Percentiles rank a stretch among this genome's conserved stretches.
Conservation (phyloP, 2,888 invertebrate genomes). For the Diarsia dahlii region DNA sequence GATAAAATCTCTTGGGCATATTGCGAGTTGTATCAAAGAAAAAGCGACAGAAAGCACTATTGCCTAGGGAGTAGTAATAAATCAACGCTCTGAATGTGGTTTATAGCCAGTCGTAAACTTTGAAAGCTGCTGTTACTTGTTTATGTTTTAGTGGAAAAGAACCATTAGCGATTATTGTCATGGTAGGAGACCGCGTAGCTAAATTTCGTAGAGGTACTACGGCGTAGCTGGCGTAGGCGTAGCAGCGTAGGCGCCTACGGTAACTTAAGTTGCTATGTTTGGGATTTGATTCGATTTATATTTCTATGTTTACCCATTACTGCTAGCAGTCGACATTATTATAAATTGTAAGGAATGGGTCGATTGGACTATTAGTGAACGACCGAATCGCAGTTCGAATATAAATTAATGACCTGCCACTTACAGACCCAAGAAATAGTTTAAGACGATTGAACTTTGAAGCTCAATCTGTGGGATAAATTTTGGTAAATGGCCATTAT, state of each 20-base stretch:
- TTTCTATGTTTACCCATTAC: background rate
- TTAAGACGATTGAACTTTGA: conserved; percentile 2
- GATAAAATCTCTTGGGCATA: conserved; percentile 55
- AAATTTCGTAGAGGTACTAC: conserved; percentile 56
- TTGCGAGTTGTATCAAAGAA: conserved; percentile 44
- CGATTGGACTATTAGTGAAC: background rate
- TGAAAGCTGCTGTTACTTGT: conserved; percentile 70
- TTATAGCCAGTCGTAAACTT: conserved; percentile 73
- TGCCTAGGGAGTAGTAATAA: conserved; percentile 66
- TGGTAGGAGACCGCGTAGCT: conserved; percentile 30
- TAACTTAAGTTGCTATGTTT: conserved; percentile 10
- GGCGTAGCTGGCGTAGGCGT: conserved; percentile 31
- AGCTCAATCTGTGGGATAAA: background rate
- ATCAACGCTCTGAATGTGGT: conserved; percentile 68
- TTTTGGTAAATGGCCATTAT: background rate
- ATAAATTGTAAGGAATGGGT: conserved; percentile 1
- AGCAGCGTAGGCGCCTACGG: conserved; percentile 45
- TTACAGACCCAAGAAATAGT: conserved; percentile 1
- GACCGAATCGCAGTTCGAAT: background rate
- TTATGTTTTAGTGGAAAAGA: conserved; percentile 62
- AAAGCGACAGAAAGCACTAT: conserved; percentile 64
- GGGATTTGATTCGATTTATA: background rate
- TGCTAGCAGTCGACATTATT: background rate
- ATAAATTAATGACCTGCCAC: conserved; percentile 29
- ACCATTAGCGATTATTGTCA: conserved; percentile 67